Conservation (phyloP, 2,888 invertebrate genomes). For the Dione juno region DNA sequence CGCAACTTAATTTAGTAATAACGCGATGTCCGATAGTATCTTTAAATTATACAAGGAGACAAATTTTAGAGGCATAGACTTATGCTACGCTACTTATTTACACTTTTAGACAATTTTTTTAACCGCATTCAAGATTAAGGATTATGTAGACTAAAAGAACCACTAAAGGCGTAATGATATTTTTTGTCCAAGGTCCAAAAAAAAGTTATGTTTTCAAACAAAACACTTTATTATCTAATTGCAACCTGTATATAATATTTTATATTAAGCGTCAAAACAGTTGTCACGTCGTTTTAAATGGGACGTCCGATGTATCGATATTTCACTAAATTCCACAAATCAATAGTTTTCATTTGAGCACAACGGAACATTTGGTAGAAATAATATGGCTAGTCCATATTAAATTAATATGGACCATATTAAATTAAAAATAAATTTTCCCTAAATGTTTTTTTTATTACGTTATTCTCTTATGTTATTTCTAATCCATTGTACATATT, state of each 20-base stretch:
- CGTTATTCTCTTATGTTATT: conserved; percentile 39
- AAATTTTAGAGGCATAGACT: no score
- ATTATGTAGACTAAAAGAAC: no score
- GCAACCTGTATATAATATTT: neutral
- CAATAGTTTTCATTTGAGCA: neutral
- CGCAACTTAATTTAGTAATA: no score
- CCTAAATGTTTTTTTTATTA: neutral
- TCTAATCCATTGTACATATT: conserved; percentile 69
- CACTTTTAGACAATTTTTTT: no score
- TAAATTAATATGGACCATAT: no score
- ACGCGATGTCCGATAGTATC: no score
- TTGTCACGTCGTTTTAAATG: neutral
- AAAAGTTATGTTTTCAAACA: neutral
- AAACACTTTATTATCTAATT: neutral
- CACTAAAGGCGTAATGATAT: neutral
- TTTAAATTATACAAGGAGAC: no score
- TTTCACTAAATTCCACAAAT: neutral
- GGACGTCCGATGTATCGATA: neutral
- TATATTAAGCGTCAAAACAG: neutral
- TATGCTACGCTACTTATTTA: no score
- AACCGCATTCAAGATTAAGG: no score
- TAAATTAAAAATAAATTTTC: neutral
- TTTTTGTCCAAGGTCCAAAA: neutral
- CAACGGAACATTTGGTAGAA: neutral
- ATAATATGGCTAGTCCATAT: no score